These are phyloP conservation scores for Myoxocephalus aenaeus DNA, from an alignment of 2,797 vertebrate genomes.

Conservation along the genomic window DNA sequence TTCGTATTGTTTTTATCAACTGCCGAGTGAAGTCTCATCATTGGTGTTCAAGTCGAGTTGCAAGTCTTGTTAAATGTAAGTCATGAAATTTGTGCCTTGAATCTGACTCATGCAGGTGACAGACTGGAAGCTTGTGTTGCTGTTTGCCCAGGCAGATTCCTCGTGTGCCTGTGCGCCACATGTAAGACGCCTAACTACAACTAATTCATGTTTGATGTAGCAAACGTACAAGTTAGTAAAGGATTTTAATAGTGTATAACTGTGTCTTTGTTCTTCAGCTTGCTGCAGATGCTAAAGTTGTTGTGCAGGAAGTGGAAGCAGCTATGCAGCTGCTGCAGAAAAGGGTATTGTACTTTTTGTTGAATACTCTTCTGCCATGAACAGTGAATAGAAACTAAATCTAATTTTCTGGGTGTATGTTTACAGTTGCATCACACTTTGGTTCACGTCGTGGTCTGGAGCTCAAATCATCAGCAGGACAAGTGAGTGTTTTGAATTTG, in stretches of 20 bases:
- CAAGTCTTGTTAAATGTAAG: not conserved
- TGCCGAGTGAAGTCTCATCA: not conserved
- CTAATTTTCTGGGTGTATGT: constrained; percentile 19
- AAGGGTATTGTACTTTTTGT: constrained; percentile 53
- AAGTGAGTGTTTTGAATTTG: constrained; percentile 60
- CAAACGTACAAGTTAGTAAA: not conserved
- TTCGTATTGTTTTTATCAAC: not conserved
- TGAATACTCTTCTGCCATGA: not conserved
- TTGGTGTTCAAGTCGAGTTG: not conserved
- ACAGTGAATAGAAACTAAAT: not conserved
- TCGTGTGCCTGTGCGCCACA: constrained; percentile 73
- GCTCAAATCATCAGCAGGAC: constrained; percentile 41
- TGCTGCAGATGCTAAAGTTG: constrained; percentile 46
- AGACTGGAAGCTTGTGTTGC: constrained; percentile 80
- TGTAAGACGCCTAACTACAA: constrained; percentile 58
- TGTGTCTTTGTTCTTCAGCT: constrained; percentile 56
- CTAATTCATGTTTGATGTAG: not conserved
- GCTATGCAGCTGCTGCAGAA: constrained; percentile 73
- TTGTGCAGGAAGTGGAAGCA: constrained; percentile 70
- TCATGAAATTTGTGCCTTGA: not conserved
- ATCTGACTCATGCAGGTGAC: constrained; percentile 49
- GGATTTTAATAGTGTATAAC: not conserved
- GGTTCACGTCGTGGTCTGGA: constrained; percentile 80
- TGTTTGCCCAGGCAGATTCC: constrained; percentile 75
- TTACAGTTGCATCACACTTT: constrained; percentile 76